A percentile compares a stretch with the other conserved stretches of the same genome.
phyloP scores from a whole-genome alignment of 2,797 vertebrate genomes.

The Syndactyla subalaris region DNA sequence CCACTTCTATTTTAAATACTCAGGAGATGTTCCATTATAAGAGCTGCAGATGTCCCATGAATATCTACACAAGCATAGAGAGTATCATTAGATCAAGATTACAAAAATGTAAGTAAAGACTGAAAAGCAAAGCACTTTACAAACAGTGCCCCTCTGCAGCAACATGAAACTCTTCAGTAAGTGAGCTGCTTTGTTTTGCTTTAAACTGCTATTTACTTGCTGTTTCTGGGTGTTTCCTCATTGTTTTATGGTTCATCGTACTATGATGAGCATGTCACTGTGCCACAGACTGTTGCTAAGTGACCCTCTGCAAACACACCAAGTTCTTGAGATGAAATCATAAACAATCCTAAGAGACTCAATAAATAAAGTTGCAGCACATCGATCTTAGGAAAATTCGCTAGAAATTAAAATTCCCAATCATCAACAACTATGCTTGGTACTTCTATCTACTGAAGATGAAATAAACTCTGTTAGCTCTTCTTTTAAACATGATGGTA shows the following conservation, averaged over 20 bases:
- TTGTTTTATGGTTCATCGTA: slow-evolving; percentile 5
- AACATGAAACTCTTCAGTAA: not conserved
- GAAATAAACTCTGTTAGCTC: slow-evolving; percentile 65
- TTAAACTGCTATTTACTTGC: slow-evolving; percentile 14
- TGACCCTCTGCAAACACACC: slow-evolving; percentile 64
- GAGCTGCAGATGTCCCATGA: not conserved
- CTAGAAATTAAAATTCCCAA: slow-evolving; percentile 69
- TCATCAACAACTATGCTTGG: slow-evolving; percentile 52
- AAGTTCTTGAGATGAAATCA: slow-evolving; percentile 47
- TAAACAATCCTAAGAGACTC: slow-evolving; percentile 68
- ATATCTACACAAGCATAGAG: not conserved
- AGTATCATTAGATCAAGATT: not conserved
- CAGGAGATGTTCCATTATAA: not conserved
- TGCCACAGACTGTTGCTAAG: slow-evolving; percentile 30
- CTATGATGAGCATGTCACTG: not conserved
- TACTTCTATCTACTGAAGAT: slow-evolving; percentile 53
- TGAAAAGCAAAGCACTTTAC: not conserved
- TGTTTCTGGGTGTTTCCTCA: slow-evolving; percentile 23
- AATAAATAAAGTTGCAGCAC: slow-evolving; percentile 70
- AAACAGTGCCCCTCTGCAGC: not conserved
- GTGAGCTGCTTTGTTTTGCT: not conserved
- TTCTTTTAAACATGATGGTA: slow-evolving; percentile 59
- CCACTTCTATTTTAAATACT: not conserved
- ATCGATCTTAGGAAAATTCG: slow-evolving; percentile 62
- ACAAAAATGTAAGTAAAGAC: not conserved